Evolutionary conservation across 2,888 invertebrate species (phyloP).

Genomic region (Acleris sparsana): DNA sequence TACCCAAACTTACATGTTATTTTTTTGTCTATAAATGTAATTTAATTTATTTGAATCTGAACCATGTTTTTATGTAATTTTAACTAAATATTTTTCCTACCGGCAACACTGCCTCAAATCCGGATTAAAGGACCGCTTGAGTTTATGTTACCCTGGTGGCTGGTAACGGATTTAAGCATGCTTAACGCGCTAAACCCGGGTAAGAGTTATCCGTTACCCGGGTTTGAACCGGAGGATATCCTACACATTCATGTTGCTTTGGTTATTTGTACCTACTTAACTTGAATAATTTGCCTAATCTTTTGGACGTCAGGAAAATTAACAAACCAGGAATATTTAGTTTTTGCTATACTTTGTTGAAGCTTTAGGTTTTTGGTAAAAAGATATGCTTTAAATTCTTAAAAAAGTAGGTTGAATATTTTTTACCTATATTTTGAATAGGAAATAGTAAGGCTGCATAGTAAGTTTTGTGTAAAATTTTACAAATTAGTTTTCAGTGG

Average conservation of each 20-base stretch:
- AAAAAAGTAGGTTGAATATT: no score
- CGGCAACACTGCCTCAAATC: conserved; percentile 41
- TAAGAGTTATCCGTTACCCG: conserved; percentile 54
- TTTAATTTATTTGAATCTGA: background rate
- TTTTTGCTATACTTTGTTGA: no score
- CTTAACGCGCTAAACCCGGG: conserved; percentile 69
- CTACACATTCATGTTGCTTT: conserved; percentile 26
- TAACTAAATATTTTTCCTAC: conserved; percentile 1
- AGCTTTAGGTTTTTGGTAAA: no score
- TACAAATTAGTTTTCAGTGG: no score
- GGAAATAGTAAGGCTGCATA: no score
- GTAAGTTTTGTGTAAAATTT: no score
- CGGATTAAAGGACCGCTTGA: conserved; percentile 60
- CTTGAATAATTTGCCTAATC: conserved; percentile 33
- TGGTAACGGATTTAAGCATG: conserved; percentile 74
- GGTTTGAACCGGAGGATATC: conserved; percentile 18
- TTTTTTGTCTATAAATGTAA: background rate
- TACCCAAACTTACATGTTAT: background rate
- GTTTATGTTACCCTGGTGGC: conserved; percentile 68
- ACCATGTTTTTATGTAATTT: background rate
- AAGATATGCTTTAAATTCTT: no score
- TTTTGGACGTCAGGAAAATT: conserved; percentile 6
- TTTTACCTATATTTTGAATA: no score
- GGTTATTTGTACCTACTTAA: conserved; percentile 36
- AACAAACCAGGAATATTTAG: no score